Conservation (phyloP, 2,888 invertebrate species). For the Aleiodes testaceus region DNA sequence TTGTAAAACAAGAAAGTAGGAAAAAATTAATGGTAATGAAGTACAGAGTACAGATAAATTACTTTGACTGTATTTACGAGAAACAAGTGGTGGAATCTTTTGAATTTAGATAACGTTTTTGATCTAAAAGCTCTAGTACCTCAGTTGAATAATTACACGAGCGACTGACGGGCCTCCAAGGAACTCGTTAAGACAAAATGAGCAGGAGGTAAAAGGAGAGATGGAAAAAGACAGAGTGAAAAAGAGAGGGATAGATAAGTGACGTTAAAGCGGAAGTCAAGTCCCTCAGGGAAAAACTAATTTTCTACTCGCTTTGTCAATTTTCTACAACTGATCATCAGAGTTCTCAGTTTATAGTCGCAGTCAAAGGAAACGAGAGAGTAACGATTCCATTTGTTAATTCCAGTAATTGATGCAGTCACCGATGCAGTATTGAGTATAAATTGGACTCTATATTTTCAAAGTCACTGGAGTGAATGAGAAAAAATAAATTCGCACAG, state of each 20-base stretch:
- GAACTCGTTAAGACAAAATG: slow-evolving; percentile 30
- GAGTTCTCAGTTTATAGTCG: background rate
- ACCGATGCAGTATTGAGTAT: slow-evolving; percentile 17
- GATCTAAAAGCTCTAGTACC: slow-evolving; percentile 26
- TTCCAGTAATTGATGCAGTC: slow-evolving; percentile 3
- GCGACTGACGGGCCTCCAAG: slow-evolving; percentile 24
- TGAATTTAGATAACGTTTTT: slow-evolving; percentile 32
- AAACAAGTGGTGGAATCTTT: slow-evolving; percentile 16
- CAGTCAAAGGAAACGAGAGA: background rate
- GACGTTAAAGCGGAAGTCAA: slow-evolving; percentile 37
- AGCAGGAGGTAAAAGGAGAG: background rate
- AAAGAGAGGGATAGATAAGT: slow-evolving; percentile 22
- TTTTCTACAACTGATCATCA: slow-evolving; percentile 38
- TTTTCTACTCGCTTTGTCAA: slow-evolving; percentile 57
- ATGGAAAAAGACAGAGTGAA: background rate
- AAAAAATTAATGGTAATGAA: background rate
- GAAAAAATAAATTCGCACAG: background rate
- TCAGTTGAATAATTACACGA: slow-evolving; percentile 30
- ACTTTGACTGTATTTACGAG: slow-evolving; percentile 8
- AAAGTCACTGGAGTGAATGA: background rate
- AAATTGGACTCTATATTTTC: background rate
- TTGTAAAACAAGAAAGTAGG: no score
- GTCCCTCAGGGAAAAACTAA: slow-evolving; percentile 51
- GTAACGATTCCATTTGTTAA: slow-evolving; percentile 27
- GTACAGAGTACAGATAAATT: background rate